Evolutionary conservation across 1,140 invertebrate species (phyloP), one percentile per base, ranked within the genome.

Genomic region (Lepidostoma basale): DNA sequence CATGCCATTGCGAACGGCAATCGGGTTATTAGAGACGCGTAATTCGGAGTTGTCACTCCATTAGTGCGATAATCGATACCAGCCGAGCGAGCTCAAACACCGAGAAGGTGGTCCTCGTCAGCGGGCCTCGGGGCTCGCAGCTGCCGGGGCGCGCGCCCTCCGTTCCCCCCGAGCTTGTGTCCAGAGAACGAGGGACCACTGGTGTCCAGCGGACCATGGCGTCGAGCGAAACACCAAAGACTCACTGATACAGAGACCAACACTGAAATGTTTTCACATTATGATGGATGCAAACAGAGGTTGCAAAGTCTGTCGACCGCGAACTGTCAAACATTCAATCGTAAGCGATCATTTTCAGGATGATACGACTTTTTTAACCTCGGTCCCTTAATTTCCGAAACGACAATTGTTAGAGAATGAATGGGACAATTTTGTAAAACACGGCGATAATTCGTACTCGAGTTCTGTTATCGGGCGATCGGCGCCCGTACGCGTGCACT

Each of bases 11-110:
- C n/a, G n/a, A n/a, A n/a, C n/a, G n/a, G n/a, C n/a, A n/a, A n/a
- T n/a, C n/a, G n/a, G n/a, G n/a, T n/a, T n/a, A n/a, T n/a, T n/a
- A n/a, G n/a, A n/a, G n/a, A n/a, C 33, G 1, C 22, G 1, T 59
- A 40, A 30, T 63, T 63, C 49, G 8, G 1, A 63, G 33, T 49
- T 63, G 44, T 63, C 60, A 63, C 60, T 63, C 60, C 60, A 63
- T 63, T 63, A 33, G 30, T 18, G 26, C 36, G 28, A 30, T 63
- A 63, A 63, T 63, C 60, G 60, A 63, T 63, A 63, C 26, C 44
- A 28, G 44, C 44, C 42, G 44, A 63, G 36, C 26, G 44, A 47
- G 20, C 42, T 20, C 22, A 49, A 49, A 63, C 22, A 47, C 36
- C n/a, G n/a, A 54, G n/a, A n/a, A n/a, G n/a, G n/a, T n/a, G n/a